Evolutionary conservation across 1,140 invertebrate genomes (phyloP).

Genomic region (Heliconius himera): DNA sequence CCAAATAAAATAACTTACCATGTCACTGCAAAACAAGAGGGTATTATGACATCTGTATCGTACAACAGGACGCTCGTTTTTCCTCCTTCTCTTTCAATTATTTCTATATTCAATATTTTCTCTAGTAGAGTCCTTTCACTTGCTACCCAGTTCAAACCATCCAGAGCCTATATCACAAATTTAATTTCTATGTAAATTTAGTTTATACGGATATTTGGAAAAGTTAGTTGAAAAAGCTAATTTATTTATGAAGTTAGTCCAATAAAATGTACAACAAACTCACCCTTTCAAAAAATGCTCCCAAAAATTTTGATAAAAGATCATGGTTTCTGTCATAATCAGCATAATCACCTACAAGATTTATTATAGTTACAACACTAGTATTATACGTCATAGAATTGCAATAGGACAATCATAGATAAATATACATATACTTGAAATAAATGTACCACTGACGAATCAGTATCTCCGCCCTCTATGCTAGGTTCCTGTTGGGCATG

Average conservation of each 20-base stretch:
- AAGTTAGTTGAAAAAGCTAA: too few relatives aligned
- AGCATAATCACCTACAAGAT: not conserved
- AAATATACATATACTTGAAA: too few relatives aligned
- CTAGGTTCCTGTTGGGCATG: too few relatives aligned
- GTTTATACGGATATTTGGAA: too few relatives aligned
- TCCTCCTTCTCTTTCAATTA: conserved; percentile 58
- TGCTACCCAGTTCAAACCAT: conserved; percentile 72
- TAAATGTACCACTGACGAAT: too few relatives aligned
- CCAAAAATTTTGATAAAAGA: conserved; percentile 62
- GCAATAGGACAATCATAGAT: too few relatives aligned
- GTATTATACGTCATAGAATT: too few relatives aligned
- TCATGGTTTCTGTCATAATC: conserved; percentile 39
- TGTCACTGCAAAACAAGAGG: conserved; percentile 65
- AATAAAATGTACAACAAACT: conserved; percentile 30
- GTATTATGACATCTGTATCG: conserved; percentile 52
- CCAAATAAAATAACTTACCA: conserved; percentile 46
- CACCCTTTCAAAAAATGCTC: conserved; percentile 72
- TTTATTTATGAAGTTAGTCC: not conserved
- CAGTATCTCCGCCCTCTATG: too few relatives aligned
- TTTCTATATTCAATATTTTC: conserved; percentile 61
- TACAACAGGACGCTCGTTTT: conserved; percentile 66
- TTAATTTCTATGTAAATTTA: not conserved
- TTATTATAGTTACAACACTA: not conserved
- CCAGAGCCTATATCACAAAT: conserved; percentile 58
- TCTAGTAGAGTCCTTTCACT: conserved; percentile 63